Base-by-base conservation (phyloP, 2,888 invertebrate genomes). In the Panopea generosa region DNA sequence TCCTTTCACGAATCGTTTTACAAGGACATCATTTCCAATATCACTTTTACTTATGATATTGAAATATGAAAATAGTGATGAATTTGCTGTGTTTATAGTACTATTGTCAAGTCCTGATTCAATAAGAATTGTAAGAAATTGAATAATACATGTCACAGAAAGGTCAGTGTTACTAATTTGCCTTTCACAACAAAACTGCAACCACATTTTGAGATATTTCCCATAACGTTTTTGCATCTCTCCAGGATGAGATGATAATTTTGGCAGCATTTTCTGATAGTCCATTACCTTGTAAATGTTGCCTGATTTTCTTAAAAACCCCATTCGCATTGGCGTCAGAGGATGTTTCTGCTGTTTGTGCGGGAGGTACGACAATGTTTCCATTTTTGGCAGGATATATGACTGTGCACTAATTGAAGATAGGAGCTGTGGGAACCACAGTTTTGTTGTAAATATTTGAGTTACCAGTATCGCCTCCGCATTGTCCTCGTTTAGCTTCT, bases 181-280 rank as follows among this genome's bases (percentile, higher is more conserved):
- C n/a, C n/a, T n/a, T 57, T 70, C 57, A 76, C 66, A 1, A 67
- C 71, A 71, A 77, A 71, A 77, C 18, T 27, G 49, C 50, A 72
- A 20, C 72, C 63, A 68, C 53, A 38, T 52, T 49, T 45, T 26
- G 14, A 56, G 16, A 65, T 77, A 63, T 4, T 18, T 45, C 68
- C 73, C 7, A 70, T 70, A 73, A 26, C 70, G n/a, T n/a, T 22
- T 61, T 38, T 65, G 26, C 1, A 66, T 77, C 9, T 56, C 65
- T 20, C 77, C 72, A 77, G 43, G 72, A 72, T 26, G 52, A 43
- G 26, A 60, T 29, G 27, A 76, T 61, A 53, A 71, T 65, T 14
- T 62, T 18, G 1, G 55, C 16, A 71, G 70, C 24, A 9, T 66
- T 24, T 62, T 56, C 38, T 55, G 67, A 49, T 62, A 71, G 16